Evolutionary conservation across 2,888 invertebrate species (phyloP).

Genomic region (Chouioia cunea): DNA sequence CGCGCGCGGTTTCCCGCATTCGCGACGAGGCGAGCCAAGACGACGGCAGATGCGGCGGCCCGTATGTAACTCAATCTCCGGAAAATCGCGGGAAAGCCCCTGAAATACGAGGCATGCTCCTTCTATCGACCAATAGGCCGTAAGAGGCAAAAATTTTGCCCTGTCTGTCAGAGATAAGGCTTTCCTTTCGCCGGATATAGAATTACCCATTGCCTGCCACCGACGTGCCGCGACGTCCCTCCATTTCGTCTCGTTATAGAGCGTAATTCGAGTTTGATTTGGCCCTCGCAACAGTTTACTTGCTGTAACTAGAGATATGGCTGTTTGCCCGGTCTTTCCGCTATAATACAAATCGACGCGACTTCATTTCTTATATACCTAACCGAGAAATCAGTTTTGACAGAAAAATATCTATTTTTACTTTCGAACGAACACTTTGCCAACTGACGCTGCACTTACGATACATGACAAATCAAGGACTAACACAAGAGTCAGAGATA

Average conservation of each 20-base stretch:
- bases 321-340: no score
- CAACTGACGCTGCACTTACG: no score
- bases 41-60: conserved; percentile 22
- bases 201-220: not conserved
- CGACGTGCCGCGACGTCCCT: no score
- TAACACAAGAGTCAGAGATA: no score
- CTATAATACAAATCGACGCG: no score
- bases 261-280: conserved; percentile 31
- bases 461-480: no score
- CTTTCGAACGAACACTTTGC: no score
- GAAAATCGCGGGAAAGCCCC: conserved; percentile 46
- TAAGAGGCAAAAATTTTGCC: conserved; percentile 34
- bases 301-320: no score
- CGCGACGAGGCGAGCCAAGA: no score
- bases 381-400: no score
- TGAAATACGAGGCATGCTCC: conserved; percentile 37
- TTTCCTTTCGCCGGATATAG: conserved; percentile 23
- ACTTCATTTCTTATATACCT: no score
- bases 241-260: not conserved
- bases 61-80: conserved; percentile 55
- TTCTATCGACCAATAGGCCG: conserved; percentile 4
- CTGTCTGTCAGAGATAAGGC: conserved; percentile 20
- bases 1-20: conserved; percentile 57
- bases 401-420: no score
- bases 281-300: not conserved